phyloP scores from a whole-genome alignment of 2,113 vertebrate genomes.

The Syngnathus typhle region DNA sequence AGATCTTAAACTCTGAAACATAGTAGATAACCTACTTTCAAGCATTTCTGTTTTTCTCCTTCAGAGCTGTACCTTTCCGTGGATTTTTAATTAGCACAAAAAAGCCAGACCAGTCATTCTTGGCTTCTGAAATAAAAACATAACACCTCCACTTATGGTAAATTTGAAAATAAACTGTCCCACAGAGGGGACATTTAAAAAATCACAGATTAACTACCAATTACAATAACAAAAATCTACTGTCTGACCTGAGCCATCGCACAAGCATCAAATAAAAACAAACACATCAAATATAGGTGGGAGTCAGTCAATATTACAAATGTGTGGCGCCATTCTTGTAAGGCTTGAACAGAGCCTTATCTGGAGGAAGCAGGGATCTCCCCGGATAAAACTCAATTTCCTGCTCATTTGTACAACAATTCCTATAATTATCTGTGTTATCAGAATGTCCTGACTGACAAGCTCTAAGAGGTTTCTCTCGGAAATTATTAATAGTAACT shows the following conservation, averaged over 20 bases:
- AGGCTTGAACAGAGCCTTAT: slow-evolving; percentile 48
- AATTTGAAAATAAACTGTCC: slow-evolving; percentile 20
- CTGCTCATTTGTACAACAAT: slow-evolving; percentile 58
- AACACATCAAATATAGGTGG: slow-evolving; percentile 27
- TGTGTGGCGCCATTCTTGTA: slow-evolving; percentile 43
- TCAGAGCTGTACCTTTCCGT: neutral
- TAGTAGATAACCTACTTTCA: neutral
- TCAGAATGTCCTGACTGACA: slow-evolving; percentile 35
- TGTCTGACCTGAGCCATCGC: slow-evolving; percentile 17
- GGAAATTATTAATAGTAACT: slow-evolving; percentile 31
- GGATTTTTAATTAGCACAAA: slow-evolving; percentile 25
- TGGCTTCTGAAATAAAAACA: slow-evolving; percentile 35
- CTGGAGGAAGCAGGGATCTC: slow-evolving; percentile 52
- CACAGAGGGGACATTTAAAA: neutral
- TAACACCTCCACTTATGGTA: slow-evolving; percentile 19
- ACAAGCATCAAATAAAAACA: slow-evolving; percentile 23
- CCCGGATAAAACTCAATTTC: slow-evolving; percentile 56
- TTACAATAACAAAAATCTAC: slow-evolving; percentile 2
- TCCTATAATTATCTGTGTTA: slow-evolving; percentile 50
- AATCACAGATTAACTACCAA: slow-evolving; percentile 1
- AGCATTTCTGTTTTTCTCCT: neutral
- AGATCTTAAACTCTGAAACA: neutral
- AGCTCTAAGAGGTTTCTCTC: slow-evolving; percentile 23
- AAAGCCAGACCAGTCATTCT: slow-evolving; percentile 23
- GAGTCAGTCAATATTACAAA: slow-evolving; percentile 48